A percentile compares a stretch with the other conserved stretches of the same genome.
These are phyloP conservation scores for Oreocharis arfaki DNA, from an alignment of 2,113 vertebrate species.

Conservation along the genomic window DNA sequence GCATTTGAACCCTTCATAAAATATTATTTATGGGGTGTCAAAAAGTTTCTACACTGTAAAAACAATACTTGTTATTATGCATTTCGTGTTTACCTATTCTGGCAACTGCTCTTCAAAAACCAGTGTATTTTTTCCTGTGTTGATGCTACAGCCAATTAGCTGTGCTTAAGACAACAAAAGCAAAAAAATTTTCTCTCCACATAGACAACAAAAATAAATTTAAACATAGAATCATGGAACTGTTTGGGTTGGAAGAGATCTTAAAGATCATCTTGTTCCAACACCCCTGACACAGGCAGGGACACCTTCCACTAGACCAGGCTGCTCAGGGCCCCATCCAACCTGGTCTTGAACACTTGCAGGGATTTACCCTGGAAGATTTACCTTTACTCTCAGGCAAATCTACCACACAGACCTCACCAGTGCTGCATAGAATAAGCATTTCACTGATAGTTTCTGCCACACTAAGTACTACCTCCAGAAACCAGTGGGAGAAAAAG, in stretches of 20 bases:
- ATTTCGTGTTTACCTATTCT: not conserved
- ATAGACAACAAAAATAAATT: not conserved
- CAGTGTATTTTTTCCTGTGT: not conserved
- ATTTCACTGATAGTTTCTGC: not conserved
- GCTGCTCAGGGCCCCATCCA: not conserved
- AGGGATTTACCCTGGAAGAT: not conserved
- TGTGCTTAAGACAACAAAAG: not conserved
- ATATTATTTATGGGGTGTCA: not conserved
- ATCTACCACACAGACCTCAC: not conserved
- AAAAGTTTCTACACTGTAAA: not conserved
- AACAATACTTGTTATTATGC: not conserved
- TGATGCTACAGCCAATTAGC: not conserved
- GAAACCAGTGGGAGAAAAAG: not conserved
- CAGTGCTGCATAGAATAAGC: not conserved
- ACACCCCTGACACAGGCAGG: not conserved
- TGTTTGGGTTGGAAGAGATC: not conserved
- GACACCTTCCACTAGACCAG: not conserved
- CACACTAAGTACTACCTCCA: not conserved
- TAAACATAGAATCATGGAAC: not conserved
- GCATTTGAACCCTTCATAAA: not conserved
- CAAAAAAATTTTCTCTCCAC: not conserved
- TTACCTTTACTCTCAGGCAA: not conserved
- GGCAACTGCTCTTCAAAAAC: not conserved
- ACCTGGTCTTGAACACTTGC: not conserved
- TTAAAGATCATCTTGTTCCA: not conserved